A percentile compares a stretch with the other conserved stretches of the same genome.
Conservation (phyloP, 2,797 vertebrate genomes). For the Tadarida brasiliensis region DNA sequence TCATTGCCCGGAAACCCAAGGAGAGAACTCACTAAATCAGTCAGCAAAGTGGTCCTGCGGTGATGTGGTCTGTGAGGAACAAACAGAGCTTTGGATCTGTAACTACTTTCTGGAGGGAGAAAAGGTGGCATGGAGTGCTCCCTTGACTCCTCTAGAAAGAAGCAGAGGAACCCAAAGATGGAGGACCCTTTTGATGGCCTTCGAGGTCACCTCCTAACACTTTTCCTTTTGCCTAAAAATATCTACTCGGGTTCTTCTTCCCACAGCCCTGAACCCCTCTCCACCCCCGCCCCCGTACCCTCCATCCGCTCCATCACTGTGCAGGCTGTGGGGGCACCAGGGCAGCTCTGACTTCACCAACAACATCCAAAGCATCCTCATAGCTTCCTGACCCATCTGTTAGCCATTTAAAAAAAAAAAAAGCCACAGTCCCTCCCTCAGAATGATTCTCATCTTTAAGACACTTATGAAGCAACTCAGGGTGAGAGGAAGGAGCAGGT, state of each 20-base stretch:
- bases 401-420: neutral
- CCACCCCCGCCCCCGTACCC: neutral
- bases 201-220: neutral
- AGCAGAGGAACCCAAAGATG: neutral
- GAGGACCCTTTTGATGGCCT: neutral
- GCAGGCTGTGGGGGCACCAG: neutral
- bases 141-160: constrained; percentile 50
- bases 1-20: neutral
- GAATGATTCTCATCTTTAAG: constrained; percentile 60
- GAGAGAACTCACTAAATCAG: neutral
- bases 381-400: constrained; percentile 60
- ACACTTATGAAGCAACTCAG: constrained; percentile 64
- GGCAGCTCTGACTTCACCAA: constrained; percentile 1
- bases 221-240: neutral
- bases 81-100: neutral
- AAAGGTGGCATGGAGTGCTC: neutral
- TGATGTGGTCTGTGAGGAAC: neutral
- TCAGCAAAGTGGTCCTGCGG: neutral
- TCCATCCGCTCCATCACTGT: neutral
- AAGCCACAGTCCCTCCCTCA: neutral
- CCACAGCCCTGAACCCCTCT: neutral
- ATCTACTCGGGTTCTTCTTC: neutral
- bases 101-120: constrained; percentile 55
- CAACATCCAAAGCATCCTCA: neutral
- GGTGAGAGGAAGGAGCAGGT: constrained; percentile 29